These are phyloP conservation scores for Antigone vipio DNA, from an alignment of 2,113 vertebrate genomes.

Conservation along the genomic window DNA sequence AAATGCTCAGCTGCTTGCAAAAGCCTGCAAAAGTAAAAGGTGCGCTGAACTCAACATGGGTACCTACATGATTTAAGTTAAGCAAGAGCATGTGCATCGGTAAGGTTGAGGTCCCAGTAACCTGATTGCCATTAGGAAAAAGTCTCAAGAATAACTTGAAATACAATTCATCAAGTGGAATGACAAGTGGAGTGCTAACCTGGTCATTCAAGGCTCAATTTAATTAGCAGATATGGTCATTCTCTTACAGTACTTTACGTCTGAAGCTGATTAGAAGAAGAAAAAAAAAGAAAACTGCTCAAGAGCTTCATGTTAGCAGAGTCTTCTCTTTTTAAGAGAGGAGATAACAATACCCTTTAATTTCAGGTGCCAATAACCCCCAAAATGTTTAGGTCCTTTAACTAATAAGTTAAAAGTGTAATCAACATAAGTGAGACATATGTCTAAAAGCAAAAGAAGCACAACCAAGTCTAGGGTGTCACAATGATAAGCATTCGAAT, in stretches of 20 bases:
- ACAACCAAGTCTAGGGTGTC: background rate
- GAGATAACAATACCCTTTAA: conserved; percentile 25
- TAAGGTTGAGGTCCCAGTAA: background rate
- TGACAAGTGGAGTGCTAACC: conserved; percentile 46
- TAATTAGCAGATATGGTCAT: conserved; percentile 18
- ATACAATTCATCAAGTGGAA: conserved; percentile 37
- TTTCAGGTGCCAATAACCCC: conserved; percentile 7
- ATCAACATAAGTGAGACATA: background rate
- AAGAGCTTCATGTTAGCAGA: background rate
- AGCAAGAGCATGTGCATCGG: background rate
- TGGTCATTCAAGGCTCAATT: conserved; percentile 17
- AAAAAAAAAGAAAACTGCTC: background rate
- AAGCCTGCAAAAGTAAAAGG: background rate
- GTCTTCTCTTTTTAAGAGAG: background rate
- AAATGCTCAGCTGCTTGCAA: background rate
- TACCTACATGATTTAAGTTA: background rate
- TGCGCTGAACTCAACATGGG: background rate
- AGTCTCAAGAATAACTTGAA: background rate
- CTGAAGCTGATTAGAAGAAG: conserved; percentile 4
- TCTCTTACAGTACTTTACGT: background rate
- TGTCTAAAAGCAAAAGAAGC: background rate
- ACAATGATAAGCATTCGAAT: background rate
- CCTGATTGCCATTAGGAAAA: background rate
- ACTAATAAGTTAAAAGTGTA: background rate
- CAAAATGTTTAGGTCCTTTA: background rate